phyloP scores from a whole-genome alignment of 1,140 invertebrate species.

The Orussus abietinus region DNA sequence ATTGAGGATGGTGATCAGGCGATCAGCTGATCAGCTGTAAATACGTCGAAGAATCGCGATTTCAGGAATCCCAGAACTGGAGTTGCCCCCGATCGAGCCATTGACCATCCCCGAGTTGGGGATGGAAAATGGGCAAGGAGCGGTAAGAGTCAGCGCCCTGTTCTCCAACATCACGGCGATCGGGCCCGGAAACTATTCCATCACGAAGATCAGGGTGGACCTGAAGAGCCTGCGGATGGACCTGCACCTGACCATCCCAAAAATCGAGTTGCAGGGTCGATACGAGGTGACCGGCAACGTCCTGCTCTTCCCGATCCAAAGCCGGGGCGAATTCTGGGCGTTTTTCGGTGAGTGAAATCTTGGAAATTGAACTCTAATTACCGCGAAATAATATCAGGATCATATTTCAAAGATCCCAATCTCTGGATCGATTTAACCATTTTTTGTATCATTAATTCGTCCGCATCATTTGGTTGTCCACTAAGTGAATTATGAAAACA shows the following conservation, averaged over 20 bases:
- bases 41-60: not conserved
- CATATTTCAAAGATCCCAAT: too few relatives aligned
- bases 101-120: conserved; percentile 63
- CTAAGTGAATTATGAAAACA: too few relatives aligned
- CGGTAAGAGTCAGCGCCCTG: conserved; percentile 64
- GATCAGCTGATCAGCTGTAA: conserved; percentile 4
- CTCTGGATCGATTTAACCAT: too few relatives aligned
- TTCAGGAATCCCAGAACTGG: conserved; percentile 64
- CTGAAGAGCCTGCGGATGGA: conserved; percentile 64
- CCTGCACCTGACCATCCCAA: conserved; percentile 64
- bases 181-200: conserved; percentile 69
- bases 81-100: conserved; percentile 70
- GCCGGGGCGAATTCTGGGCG: conserved; percentile 74
- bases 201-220: conserved; percentile 58
- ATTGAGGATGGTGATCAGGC: not conserved
- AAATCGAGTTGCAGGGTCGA: conserved; percentile 66
- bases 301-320: conserved; percentile 70
- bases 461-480: too few relatives aligned
- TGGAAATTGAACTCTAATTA: too few relatives aligned
- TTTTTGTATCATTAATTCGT: too few relatives aligned
- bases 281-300: conserved; percentile 74
- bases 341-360: conserved; percentile 61
- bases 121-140: conserved; percentile 72
- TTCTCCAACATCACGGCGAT: conserved; percentile 69
- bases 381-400: too few relatives aligned